These are phyloP conservation scores for Rhinatrema bivittatum DNA, from an alignment of 2,797 vertebrate species.

Conservation along the genomic window DNA sequence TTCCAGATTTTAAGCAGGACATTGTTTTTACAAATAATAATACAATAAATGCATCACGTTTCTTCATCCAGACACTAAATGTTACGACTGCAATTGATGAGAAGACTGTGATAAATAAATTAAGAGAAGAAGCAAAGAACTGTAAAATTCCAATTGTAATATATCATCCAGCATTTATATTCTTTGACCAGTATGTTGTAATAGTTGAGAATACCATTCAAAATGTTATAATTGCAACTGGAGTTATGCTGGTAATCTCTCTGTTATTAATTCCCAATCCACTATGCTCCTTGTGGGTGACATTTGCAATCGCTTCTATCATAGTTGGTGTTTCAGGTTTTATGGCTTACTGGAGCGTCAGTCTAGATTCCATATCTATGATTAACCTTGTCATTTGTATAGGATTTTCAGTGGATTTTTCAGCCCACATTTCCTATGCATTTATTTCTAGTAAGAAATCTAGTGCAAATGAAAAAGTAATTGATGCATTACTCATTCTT, in stretches of 20 bases:
- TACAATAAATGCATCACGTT: conserved; percentile 58
- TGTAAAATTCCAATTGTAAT: conserved; percentile 61
- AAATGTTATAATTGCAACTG: conserved; percentile 54
- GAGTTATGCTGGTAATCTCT: conserved; percentile 62
- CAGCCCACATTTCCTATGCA: conserved; percentile 74
- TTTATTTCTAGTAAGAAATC: conserved; percentile 58
- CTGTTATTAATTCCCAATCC: conserved; percentile 69
- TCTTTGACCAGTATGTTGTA: conserved; percentile 71
- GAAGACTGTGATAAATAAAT: conserved; percentile 50
- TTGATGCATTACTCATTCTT: conserved; percentile 57
- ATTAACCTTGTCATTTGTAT: conserved; percentile 81
- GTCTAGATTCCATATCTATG: conserved; percentile 78
- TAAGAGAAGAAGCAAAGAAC: conserved; percentile 37
- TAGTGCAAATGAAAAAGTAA: conserved; percentile 42
- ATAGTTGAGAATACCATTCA: conserved; percentile 62
- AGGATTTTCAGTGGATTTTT: conserved; percentile 83
- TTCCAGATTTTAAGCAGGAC: conserved; percentile 52
- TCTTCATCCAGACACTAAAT: conserved; percentile 65
- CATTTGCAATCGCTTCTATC: conserved; percentile 73
- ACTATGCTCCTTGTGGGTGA: conserved; percentile 70
- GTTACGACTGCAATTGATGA: conserved; percentile 29
- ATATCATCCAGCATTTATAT: conserved; percentile 74
- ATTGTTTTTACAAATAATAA: conserved; percentile 45
- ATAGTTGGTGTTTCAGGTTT: conserved; percentile 68
- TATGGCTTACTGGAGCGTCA: conserved; percentile 68